These are phyloP conservation scores for Nansenia antarctica DNA, from an alignment of 2,113 vertebrate genomes.

Conservation along the genomic window DNA sequence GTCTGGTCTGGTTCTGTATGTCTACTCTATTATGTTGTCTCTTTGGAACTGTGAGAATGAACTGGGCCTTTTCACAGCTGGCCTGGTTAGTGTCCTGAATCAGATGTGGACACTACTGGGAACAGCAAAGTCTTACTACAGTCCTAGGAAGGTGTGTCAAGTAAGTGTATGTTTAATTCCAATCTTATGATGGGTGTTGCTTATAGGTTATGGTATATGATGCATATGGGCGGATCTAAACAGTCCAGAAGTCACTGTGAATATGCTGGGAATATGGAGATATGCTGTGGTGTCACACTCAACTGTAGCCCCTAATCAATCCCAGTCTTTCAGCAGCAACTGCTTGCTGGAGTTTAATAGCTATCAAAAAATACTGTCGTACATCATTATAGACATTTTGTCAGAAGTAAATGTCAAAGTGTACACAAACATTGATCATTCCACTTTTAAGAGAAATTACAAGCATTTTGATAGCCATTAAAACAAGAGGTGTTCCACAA, in stretches of 20 bases:
- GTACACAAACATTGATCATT: slow-evolving; percentile 58
- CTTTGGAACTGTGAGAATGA: slow-evolving; percentile 60
- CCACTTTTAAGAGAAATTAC: slow-evolving; percentile 23
- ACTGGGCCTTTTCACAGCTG: slow-evolving; percentile 60
- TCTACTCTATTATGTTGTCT: slow-evolving; percentile 44
- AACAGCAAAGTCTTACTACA: slow-evolving; percentile 41
- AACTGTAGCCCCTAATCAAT: slow-evolving; percentile 38
- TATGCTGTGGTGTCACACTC: slow-evolving; percentile 37
- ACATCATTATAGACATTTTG: slow-evolving; percentile 43
- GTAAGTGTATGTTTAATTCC: slow-evolving; percentile 25
- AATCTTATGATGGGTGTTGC: slow-evolving; percentile 30
- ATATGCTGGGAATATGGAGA: too few relatives aligned
- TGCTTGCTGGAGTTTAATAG: slow-evolving; percentile 68
- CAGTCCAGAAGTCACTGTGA: slow-evolving; percentile 41
- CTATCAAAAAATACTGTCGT: slow-evolving; percentile 70
- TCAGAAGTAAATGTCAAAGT: slow-evolving; percentile 42
- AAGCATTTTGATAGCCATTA: slow-evolving; percentile 77
- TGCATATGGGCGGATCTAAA: slow-evolving; percentile 50
- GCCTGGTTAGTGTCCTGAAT: slow-evolving; percentile 17
- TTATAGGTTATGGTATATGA: slow-evolving; percentile 14
- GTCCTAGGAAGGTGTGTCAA: slow-evolving; percentile 52
- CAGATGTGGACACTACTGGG: slow-evolving; percentile 20
- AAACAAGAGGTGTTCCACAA: slow-evolving; percentile 63
- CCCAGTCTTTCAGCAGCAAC: slow-evolving; percentile 36
- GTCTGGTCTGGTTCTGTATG: slow-evolving; percentile 46